Conservation (phyloP, 2,888 invertebrate species). For the Heliconius ethilla region DNA sequence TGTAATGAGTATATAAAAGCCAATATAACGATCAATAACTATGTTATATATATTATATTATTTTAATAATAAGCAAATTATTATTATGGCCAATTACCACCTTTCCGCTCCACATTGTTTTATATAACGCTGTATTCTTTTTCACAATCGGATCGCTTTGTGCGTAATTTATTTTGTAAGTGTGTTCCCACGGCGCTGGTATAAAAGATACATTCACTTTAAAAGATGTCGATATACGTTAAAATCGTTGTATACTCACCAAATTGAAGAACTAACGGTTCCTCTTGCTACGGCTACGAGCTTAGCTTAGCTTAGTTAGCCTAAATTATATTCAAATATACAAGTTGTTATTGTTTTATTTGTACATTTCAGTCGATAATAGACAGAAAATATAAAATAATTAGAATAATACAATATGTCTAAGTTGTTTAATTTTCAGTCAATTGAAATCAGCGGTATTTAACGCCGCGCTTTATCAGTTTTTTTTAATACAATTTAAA, state of each 20-base stretch:
- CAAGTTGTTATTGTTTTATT: not conserved
- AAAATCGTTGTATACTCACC: conserved; percentile 13
- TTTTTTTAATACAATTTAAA: not conserved
- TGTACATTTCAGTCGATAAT: not conserved
- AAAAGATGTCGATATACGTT: conserved; percentile 28
- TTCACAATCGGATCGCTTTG: conserved; percentile 38
- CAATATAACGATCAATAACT: conserved; percentile 18
- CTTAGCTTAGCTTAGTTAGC: conserved; percentile 16
- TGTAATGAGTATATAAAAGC: conserved; percentile 4
- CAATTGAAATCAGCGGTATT: too few species aligned
- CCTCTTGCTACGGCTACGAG: not conserved
- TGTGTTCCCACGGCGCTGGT: conserved; percentile 39
- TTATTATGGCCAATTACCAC: conserved; percentile 25
- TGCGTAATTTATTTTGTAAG: conserved; percentile 31
- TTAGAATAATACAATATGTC: not conserved
- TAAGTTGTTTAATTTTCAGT: too few species aligned
- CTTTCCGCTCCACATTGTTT: conserved; percentile 37
- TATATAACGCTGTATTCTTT: conserved; percentile 37
- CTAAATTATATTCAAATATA: not conserved
- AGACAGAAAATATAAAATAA: not conserved
- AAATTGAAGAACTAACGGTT: conserved; percentile 28
- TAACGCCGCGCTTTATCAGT: too few species aligned
- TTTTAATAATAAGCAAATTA: conserved; percentile 9
- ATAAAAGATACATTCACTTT: conserved; percentile 36
- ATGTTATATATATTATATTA: not conserved